Evolutionary conservation across 2,888 invertebrate species (phyloP).

Genomic region (Trachelus iudaicus): DNA sequence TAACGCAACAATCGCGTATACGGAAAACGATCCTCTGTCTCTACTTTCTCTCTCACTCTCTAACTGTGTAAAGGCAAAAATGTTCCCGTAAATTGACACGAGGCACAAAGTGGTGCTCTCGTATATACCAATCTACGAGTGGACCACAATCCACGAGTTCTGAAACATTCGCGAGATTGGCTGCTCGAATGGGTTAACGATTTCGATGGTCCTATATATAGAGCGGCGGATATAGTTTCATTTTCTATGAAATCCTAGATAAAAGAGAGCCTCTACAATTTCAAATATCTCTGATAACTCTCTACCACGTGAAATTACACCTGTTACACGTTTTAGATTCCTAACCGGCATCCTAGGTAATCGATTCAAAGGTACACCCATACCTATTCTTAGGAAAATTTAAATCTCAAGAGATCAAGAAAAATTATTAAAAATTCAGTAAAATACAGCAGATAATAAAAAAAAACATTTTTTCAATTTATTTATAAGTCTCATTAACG

Average conservation of each 20-base stretch:
- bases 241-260: too few relatives aligned
- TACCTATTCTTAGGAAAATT: background rate
- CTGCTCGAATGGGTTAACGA: background rate
- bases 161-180: background rate
- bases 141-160: background rate
- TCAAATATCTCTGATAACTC: too few relatives aligned
- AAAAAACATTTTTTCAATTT: background rate
- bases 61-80: background rate
- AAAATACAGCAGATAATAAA: background rate
- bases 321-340: background rate
- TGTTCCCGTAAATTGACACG: background rate
- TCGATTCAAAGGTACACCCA: background rate
- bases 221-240: background rate
- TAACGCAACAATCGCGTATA: background rate
- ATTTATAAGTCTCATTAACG: background rate
- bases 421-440: background rate
- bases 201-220: background rate
- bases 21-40: background rate
- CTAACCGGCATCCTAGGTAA: too few relatives aligned
- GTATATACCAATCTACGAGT: background rate
- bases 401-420: background rate
- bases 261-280: too few relatives aligned
- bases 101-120: conserved; percentile 1
- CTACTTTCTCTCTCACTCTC: background rate
- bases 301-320: background rate